Evolutionary conservation across 2,888 invertebrate species (phyloP).

Genomic region (Tuta absoluta): DNA sequence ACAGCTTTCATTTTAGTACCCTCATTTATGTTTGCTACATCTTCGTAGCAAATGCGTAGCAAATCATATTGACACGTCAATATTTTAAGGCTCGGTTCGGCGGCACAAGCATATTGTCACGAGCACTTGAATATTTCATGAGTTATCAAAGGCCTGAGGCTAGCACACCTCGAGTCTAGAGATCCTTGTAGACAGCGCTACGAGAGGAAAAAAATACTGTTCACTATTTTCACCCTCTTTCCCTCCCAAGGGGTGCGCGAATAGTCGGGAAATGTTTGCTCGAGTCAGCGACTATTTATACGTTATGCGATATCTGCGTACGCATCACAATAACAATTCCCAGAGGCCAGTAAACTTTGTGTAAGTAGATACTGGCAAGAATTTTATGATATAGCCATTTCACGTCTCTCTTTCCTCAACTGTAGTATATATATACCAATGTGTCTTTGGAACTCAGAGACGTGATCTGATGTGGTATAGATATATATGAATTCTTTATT

Average conservation of each 20-base stretch:
- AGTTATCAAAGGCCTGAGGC: conserved; percentile 64
- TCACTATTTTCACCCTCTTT: conserved; percentile 59
- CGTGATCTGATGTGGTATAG: no score
- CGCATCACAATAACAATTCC: conserved; percentile 24
- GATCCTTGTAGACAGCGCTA: conserved; percentile 43
- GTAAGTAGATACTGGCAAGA: neutral
- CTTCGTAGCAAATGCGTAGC: neutral
- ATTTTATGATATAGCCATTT: neutral
- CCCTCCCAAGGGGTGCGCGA: conserved; percentile 49
- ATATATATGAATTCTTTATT: no score
- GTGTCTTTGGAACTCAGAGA: neutral
- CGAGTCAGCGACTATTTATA: conserved; percentile 25
- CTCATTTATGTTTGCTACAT: neutral
- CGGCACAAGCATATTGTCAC: conserved; percentile 44
- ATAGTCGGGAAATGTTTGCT: conserved; percentile 54
- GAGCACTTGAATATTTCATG: conserved; percentile 71
- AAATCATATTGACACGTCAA: neutral
- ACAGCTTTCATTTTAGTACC: no score
- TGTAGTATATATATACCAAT: neutral
- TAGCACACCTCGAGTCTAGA: conserved; percentile 44
- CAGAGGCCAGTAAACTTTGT: conserved; percentile 47
- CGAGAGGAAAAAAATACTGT: conserved; percentile 43
- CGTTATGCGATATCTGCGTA: conserved; percentile 25
- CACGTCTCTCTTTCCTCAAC: neutral
- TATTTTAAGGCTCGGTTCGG: neutral